Evolutionary conservation across 2,888 invertebrate genomes (phyloP), one percentile per base, ranked within the genome.

Genomic region (Lycaena phlaeas): DNA sequence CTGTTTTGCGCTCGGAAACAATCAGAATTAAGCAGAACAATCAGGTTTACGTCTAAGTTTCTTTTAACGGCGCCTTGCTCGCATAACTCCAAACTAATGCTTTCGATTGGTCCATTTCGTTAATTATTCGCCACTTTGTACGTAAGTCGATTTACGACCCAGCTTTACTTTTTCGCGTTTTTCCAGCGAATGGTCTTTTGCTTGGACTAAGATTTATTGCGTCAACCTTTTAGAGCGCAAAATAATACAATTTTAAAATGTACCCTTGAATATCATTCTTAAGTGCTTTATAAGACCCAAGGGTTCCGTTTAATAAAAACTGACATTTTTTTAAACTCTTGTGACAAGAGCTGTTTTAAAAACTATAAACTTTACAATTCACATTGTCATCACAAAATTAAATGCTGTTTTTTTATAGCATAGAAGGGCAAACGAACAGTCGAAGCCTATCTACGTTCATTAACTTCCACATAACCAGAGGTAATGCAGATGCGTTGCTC

Each of bases 91-190:
- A 61, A 77, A 78, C 77, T 77, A 81, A 82, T 79, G 76, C 78
- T 69, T 72, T 69, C 79, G 78, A 82, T 82, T 72, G 79, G 81
- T 69, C 81, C 82, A 81, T 84, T 84, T 68, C 78, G 75, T 78
- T 84, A 82, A 84, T 84, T 84, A 82, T 84, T 82, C 82, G 77
- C 76, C 79, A 82, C 79, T 82, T 81, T 72, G 73, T 77, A 75
- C 75, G 75, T 79, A 78, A 84, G 81, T 78, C 76, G 79, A 84
- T 82, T 84, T 81, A 84, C 76, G 73, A 64, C 61, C 6, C 59
- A 56, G 71, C 64, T 72, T 71, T 53, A 43, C 50, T 51, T 50
- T 42, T 71, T 52, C 62, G 64, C 62, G 54, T 64, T 71, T 74
- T 70, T 64, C 59, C 51, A 61, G 59, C 46, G 52, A 60, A 59